Conservation (phyloP, 1,140 invertebrate species). For the Nephila pilipes region DNA sequence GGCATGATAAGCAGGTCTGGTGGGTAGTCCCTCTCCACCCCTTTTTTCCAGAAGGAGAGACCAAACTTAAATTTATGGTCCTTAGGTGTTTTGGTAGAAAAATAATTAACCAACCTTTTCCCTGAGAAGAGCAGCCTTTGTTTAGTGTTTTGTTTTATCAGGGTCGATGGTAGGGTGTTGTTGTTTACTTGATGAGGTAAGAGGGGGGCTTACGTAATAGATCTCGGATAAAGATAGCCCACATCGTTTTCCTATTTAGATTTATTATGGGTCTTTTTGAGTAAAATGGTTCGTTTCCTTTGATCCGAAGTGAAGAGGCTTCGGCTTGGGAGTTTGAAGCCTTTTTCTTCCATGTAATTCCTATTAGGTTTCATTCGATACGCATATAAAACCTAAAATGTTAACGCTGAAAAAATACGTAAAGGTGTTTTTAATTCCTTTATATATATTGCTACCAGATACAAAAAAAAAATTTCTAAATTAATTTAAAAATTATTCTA, state of each 20-base stretch:
- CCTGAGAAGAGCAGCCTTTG: not conserved
- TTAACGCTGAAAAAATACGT: too few species aligned
- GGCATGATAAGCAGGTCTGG: constrained; percentile 46
- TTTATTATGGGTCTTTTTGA: not conserved
- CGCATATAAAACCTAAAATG: too few species aligned
- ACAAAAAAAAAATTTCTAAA: too few species aligned
- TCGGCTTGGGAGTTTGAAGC: not conserved
- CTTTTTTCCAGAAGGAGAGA: constrained; percentile 1
- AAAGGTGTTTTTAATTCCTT: too few species aligned
- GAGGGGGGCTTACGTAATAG: not conserved
- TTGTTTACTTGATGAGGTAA: not conserved
- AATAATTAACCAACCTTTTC: constrained; percentile 35
- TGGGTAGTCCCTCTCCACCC: not conserved
- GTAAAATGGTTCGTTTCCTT: not conserved
- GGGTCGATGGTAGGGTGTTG: not conserved
- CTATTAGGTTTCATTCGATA: not conserved
- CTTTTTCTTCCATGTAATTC: not conserved
- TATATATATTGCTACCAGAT: too few species aligned
- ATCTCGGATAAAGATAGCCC: not conserved
- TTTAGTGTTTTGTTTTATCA: constrained; percentile 7
- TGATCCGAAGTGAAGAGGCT: not conserved
- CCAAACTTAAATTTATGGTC: constrained; percentile 60
- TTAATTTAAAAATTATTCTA: too few species aligned
- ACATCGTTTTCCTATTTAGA: not conserved
- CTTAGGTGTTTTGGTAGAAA: constrained; percentile 20